A percentile compares a stretch with the other conserved stretches of the same genome.
These are phyloP conservation scores for Idaea aversata DNA, from an alignment of 2,888 invertebrate genomes.

Conservation along the genomic window DNA sequence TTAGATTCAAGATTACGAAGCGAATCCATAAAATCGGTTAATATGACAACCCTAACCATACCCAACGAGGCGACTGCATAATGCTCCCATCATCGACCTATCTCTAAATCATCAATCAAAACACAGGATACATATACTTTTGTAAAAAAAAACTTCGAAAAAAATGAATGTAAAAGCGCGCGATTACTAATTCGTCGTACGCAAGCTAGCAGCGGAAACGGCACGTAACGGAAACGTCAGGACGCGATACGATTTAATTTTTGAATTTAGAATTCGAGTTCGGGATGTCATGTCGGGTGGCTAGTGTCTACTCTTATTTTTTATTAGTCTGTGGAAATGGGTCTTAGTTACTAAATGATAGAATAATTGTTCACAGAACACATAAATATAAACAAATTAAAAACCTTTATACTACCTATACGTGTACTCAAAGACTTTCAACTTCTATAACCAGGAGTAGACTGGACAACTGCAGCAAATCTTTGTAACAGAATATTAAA, in stretches of 20 bases:
- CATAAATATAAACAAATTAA: neutral
- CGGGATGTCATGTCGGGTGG: conserved; percentile 58
- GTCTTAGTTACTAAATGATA: conserved; percentile 41
- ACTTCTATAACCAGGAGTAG: no score
- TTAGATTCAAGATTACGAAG: no score
- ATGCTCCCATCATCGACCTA: conserved; percentile 58
- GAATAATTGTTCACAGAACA: neutral
- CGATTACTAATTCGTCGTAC: conserved; percentile 72
- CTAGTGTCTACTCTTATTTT: conserved; percentile 59
- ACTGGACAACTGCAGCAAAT: no score
- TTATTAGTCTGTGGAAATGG: conserved; percentile 29
- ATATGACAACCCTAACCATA: conserved; percentile 43
- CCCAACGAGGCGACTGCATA: conserved; percentile 37
- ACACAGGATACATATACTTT: conserved; percentile 71
- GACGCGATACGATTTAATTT: conserved; percentile 79
- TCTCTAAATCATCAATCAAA: conserved; percentile 72
- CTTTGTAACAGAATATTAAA: no score
- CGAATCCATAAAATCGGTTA: neutral
- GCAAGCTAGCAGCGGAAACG: conserved; percentile 68
- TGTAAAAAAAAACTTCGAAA: conserved; percentile 41
- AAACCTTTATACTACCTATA: no score
- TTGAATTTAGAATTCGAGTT: conserved; percentile 63
- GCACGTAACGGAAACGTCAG: conserved; percentile 77
- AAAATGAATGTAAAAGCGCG: conserved; percentile 56
- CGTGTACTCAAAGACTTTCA: no score